Conservation (phyloP, 2,113 vertebrate genomes). For the Saccopteryx bilineata region DNA sequence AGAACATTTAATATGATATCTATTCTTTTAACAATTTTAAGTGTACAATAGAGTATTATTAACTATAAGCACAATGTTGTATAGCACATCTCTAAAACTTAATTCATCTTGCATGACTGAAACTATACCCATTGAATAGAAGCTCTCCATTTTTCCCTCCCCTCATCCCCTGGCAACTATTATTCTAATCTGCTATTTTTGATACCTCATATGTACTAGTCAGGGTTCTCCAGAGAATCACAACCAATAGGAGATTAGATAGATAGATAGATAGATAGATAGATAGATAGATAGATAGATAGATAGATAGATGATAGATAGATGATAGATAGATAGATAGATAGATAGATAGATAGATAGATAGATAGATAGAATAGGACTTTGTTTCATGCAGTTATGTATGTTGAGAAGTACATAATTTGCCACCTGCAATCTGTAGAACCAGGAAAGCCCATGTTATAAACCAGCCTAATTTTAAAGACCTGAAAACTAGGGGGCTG, state of each 20-base stretch:
- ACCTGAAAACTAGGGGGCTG: neutral
- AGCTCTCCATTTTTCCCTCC: neutral
- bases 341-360: neutral
- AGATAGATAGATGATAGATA: neutral
- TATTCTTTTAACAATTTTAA: neutral
- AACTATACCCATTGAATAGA: neutral
- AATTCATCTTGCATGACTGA: neutral
- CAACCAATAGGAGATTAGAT: neutral
- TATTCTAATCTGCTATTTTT: neutral
- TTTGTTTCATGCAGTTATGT: neutral
- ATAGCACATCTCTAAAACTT: neutral
- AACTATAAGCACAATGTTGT: neutral
- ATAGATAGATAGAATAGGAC: neutral
- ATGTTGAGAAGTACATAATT: neutral
- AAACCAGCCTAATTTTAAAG: neutral
- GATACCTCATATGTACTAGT: neutral
- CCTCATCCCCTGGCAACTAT: neutral
- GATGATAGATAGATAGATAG: neutral
- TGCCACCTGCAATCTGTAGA: neutral
- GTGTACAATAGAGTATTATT: neutral
- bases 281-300: neutral
- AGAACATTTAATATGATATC: neutral
- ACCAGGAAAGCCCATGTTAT: neutral
- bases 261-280: neutral
- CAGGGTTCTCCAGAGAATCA: neutral